phyloP scores from a whole-genome alignment of 1,140 invertebrate species.

The Drosophila pectinifera region DNA sequence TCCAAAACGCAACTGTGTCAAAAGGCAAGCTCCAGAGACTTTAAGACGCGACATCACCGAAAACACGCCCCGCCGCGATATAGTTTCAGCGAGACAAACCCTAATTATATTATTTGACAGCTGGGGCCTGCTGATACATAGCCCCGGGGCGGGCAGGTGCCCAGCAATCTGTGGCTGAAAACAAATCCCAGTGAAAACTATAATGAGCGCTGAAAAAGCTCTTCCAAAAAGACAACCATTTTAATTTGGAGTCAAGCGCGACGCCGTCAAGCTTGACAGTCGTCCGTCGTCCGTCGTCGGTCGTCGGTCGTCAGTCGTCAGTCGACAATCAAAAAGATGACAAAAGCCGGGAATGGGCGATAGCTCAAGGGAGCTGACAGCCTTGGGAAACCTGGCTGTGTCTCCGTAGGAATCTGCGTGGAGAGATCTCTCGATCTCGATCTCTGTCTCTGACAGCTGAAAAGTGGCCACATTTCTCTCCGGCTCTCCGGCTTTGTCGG shows the following conservation, averaged over 20 bases:
- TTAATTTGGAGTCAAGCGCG: slow-evolving; percentile 77
- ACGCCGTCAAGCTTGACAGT: slow-evolving; percentile 73
- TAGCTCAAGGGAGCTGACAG: slow-evolving; percentile 69
- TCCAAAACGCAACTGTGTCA: slow-evolving; percentile 70
- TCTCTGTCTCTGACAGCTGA: slow-evolving; percentile 64
- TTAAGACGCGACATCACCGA: slow-evolving; percentile 8
- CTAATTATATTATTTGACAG: slow-evolving; percentile 80
- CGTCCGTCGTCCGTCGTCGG: slow-evolving; percentile 18
- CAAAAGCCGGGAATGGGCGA: slow-evolving; percentile 61
- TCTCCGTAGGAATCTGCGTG: slow-evolving; percentile 17
- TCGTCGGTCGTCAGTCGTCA: slow-evolving; percentile 14
- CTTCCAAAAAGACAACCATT: slow-evolving; percentile 42
- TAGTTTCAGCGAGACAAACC: slow-evolving; percentile 70
- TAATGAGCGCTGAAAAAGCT: slow-evolving; percentile 71
- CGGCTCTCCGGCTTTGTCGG: slow-evolving; percentile 67
- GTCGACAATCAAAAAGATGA: slow-evolving; percentile 64
- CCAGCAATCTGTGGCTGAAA: slow-evolving; percentile 51
- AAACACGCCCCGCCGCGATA: slow-evolving; percentile 49
- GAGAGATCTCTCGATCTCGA: slow-evolving; percentile 17
- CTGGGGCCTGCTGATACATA: slow-evolving; percentile 63
- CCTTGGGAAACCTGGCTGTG: slow-evolving; percentile 58
- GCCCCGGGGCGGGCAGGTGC: slow-evolving; percentile 44
- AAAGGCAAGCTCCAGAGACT: slow-evolving; percentile 41
- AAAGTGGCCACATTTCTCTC: slow-evolving; percentile 80
- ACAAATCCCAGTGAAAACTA: slow-evolving; percentile 70